These are phyloP conservation scores for Orthonevra nobilis DNA, from an alignment of 2,888 invertebrate species.

Conservation along the genomic window DNA sequence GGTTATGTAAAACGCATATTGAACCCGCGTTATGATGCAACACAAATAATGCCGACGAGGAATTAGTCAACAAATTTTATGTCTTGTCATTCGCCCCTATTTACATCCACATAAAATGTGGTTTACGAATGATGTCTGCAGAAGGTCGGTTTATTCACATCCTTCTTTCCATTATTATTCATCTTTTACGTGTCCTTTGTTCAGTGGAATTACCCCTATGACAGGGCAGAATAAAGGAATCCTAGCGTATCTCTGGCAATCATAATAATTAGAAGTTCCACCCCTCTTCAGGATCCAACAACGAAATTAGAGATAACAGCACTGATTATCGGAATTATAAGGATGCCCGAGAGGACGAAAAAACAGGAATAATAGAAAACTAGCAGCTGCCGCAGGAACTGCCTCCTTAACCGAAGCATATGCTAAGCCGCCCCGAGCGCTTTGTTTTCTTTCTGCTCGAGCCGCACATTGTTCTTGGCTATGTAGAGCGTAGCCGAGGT, in stretches of 20 bases:
- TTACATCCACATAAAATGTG: constrained; percentile 1
- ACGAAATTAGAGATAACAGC: constrained; percentile 62
- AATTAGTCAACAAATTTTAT: constrained; percentile 50
- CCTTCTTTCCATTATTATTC: background rate
- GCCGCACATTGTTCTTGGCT: constrained; percentile 29
- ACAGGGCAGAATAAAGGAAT: constrained; percentile 21
- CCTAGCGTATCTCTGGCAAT: constrained; percentile 13
- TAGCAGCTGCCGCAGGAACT: constrained; percentile 44
- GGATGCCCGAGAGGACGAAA: constrained; percentile 33
- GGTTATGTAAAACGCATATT: background rate
- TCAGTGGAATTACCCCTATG: constrained; percentile 54
- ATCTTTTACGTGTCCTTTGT: constrained; percentile 3
- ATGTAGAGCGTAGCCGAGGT: too few relatives aligned
- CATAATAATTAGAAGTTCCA: constrained; percentile 51
- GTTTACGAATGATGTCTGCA: constrained; percentile 8
- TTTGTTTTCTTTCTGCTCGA: constrained; percentile 15
- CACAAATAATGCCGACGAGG: constrained; percentile 41
- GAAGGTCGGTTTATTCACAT: background rate
- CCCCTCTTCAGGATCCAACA: constrained; percentile 40
- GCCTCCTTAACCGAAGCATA: constrained; percentile 35
- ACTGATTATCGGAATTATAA: constrained; percentile 62
- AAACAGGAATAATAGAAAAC: constrained; percentile 7
- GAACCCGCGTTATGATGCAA: background rate
- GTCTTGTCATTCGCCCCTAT: constrained; percentile 6
- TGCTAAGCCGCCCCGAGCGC: constrained; percentile 48